A percentile compares a stretch with the other conserved stretches of the same genome.
Conservation (phyloP, 2,888 invertebrate genomes). For the Abrostola triplasia region DNA sequence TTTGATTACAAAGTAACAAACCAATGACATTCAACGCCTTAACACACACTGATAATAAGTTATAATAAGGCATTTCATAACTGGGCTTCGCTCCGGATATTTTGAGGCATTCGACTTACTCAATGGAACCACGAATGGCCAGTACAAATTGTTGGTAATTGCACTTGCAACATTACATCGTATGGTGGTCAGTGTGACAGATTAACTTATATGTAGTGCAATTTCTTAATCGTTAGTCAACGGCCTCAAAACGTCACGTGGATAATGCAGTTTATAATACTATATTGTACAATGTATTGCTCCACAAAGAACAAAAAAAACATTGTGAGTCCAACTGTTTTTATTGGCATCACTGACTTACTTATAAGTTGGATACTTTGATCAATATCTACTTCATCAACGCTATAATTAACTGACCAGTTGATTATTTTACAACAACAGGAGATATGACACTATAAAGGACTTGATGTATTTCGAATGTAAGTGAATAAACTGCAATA, state of each 20-base stretch:
- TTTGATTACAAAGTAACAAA: constrained; percentile 4
- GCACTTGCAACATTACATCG: constrained; percentile 44
- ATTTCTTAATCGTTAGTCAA: constrained; percentile 26
- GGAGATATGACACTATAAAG: too few relatives aligned
- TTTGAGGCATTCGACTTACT: constrained; percentile 52
- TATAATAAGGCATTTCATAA: constrained; percentile 50
- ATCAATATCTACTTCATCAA: too few relatives aligned
- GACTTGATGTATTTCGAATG: too few relatives aligned
- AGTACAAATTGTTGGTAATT: constrained; percentile 46
- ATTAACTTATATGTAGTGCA: constrained; percentile 32
- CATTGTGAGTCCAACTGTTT: too few relatives aligned
- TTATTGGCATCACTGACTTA: too few relatives aligned
- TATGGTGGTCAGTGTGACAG: constrained; percentile 21
- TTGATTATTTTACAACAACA: too few relatives aligned
- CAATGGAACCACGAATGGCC: constrained; percentile 33
- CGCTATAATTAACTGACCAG: too few relatives aligned
- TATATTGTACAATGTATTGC: not conserved
- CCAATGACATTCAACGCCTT: constrained; percentile 1
- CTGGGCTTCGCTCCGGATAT: constrained; percentile 55
- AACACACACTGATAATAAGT: constrained; percentile 20
- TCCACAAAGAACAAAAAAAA: too few relatives aligned
- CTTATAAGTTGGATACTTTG: too few relatives aligned
- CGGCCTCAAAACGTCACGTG: not conserved
- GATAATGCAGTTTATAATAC: not conserved
- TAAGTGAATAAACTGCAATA: too few relatives aligned